phyloP scores from a whole-genome alignment of 2,113 vertebrate species.

The Probosciger aterrimus region DNA sequence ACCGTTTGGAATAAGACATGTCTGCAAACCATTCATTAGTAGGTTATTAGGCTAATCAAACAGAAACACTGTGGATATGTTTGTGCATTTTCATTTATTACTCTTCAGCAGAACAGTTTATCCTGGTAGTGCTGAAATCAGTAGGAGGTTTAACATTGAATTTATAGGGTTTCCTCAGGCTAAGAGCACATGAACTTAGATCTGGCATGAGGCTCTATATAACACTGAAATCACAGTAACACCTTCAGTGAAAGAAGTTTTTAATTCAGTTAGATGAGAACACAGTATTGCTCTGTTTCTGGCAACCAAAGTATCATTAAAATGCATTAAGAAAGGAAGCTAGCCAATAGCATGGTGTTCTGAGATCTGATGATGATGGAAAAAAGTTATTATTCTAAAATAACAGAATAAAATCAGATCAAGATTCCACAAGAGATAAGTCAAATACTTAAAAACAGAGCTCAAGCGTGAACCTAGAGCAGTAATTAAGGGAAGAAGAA shows the following conservation, averaged over 20 bases:
- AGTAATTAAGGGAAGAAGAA: background rate
- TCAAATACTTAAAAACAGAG: background rate
- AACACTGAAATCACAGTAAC: background rate
- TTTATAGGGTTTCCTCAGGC: background rate
- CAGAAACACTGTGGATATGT: background rate
- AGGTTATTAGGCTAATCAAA: background rate
- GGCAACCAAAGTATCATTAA: background rate
- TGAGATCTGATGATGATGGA: background rate
- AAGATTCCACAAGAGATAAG: background rate
- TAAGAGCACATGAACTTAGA: background rate
- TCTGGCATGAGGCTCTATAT: background rate
- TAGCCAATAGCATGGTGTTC: background rate
- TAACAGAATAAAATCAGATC: background rate
- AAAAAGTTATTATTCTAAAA: background rate
- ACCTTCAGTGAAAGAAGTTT: background rate
- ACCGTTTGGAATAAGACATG: background rate
- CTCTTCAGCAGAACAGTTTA: background rate
- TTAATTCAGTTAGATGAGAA: background rate
- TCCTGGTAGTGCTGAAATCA: background rate
- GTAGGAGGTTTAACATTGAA: background rate
- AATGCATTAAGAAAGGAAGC: background rate
- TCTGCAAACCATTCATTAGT: background rate
- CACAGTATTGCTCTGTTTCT: background rate
- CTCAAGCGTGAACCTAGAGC: background rate
- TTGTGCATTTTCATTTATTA: background rate